These are phyloP conservation scores for Armadillidium nasatum DNA, from an alignment of 1,140 invertebrate genomes.

Conservation along the genomic window DNA sequence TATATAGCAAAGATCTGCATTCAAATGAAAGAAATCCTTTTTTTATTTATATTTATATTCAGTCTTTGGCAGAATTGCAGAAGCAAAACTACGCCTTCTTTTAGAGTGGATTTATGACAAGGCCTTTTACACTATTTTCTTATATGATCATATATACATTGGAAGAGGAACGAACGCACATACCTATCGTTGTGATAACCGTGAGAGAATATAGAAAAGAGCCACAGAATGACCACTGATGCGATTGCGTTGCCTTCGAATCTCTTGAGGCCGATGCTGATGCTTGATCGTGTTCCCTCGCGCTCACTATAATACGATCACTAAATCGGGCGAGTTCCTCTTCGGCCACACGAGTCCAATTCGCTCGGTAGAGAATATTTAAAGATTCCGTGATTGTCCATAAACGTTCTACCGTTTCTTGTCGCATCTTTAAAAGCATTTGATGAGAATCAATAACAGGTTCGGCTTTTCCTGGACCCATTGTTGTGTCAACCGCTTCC, in stretches of 20 bases:
- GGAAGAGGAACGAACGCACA: conserved; percentile 50
- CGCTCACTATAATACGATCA: conserved; percentile 71
- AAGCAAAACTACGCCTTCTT: too few species aligned
- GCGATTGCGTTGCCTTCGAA: conserved; percentile 31
- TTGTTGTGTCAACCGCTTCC: background rate
- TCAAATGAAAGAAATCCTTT: too few species aligned
- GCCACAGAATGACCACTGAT: conserved; percentile 75
- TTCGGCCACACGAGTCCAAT: conserved; percentile 82
- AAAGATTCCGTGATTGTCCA: conserved; percentile 92
- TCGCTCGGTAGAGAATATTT: conserved; percentile 89
- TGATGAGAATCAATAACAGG: background rate
- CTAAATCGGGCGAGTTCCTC: conserved; percentile 85
- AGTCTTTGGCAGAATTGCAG: too few species aligned
- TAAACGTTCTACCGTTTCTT: conserved; percentile 54
- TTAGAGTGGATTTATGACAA: too few species aligned
- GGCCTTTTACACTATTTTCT: too few species aligned
- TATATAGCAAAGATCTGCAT: too few species aligned
- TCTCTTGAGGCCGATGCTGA: conserved; percentile 27
- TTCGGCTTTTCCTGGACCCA: background rate
- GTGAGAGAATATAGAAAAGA: conserved; percentile 94
- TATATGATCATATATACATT: too few species aligned
- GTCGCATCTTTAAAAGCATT: conserved; percentile 28
- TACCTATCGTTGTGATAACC: conserved; percentile 92
- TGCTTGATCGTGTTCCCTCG: conserved; percentile 62
- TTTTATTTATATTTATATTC: too few species aligned